Conservation (phyloP, 2,888 invertebrate species). For the Tyria jacobaeae region DNA sequence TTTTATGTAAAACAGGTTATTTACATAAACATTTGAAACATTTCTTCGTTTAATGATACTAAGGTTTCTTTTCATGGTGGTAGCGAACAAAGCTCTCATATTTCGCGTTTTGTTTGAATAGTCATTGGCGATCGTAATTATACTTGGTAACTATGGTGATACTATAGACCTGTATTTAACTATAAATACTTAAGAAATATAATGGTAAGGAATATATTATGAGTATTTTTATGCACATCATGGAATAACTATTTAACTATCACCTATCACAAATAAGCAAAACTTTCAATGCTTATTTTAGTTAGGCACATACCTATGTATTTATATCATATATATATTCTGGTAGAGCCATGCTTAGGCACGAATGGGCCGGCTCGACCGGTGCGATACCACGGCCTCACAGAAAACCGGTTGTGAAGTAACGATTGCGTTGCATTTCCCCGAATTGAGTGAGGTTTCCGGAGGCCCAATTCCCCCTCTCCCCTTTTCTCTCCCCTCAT, state of each 20-base stretch:
- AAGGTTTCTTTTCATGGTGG: constrained; percentile 16
- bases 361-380: no score
- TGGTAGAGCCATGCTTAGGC: no score
- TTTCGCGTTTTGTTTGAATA: constrained; percentile 15
- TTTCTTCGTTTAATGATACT: constrained; percentile 28
- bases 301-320: neutral
- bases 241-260: neutral
- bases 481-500: no score
- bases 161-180: neutral
- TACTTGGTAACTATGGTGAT: neutral
- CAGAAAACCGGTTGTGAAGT: no score
- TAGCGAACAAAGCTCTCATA: constrained; percentile 10
- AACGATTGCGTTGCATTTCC: no score
- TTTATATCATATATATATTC: neutral
- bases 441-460: no score
- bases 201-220: no score
- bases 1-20: constrained; percentile 30
- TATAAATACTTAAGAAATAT: neutral
- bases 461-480: no score
- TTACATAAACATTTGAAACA: constrained; percentile 28
- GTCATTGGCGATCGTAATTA: constrained; percentile 4
- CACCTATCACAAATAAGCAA: neutral
- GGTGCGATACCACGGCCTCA: no score
- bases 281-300: neutral
- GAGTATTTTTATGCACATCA: no score